Conservation (phyloP, 2,113 vertebrate genomes). For the Gobius niger region DNA sequence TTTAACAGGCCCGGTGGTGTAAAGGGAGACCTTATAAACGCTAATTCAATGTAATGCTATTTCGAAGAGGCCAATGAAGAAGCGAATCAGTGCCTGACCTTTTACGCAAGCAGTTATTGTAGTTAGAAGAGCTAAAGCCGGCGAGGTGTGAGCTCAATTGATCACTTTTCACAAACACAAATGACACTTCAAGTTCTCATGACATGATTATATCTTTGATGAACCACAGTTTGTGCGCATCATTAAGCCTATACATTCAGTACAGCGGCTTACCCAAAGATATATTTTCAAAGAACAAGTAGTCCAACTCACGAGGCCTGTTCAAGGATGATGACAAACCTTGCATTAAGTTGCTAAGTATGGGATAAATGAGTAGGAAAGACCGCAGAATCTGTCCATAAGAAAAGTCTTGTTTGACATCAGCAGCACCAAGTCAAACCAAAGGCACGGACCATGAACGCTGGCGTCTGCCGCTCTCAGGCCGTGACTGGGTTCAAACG, state of each 20-base stretch:
- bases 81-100: conserved; percentile 11
- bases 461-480: conserved; percentile 31
- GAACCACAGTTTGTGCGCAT: not conserved
- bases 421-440: conserved; percentile 30
- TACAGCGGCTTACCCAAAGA: not conserved
- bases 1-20: conserved; percentile 50
- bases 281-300: not conserved
- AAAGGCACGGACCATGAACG: conserved; percentile 26
- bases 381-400: conserved; percentile 2
- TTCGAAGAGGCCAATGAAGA: conserved; percentile 37
- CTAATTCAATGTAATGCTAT: conserved; percentile 39
- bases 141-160: not conserved
- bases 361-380: not conserved
- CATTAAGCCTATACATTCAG: not conserved
- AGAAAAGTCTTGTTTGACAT: conserved; percentile 19
- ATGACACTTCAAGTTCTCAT: too few relatives aligned
- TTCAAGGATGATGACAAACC: not conserved
- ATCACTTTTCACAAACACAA: too few relatives aligned
- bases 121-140: not conserved
- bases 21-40: conserved; percentile 52
- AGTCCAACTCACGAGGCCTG: not conserved
- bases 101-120: conserved; percentile 1
- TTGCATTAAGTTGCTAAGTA: not conserved
- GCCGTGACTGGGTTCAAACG: conserved; percentile 31
- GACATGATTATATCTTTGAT: too few relatives aligned